Percentiles rank a stretch among this genome's conserved stretches.
Evolutionary conservation across 2,888 invertebrate species (phyloP).

Genomic region (Axea sp.): DNA sequence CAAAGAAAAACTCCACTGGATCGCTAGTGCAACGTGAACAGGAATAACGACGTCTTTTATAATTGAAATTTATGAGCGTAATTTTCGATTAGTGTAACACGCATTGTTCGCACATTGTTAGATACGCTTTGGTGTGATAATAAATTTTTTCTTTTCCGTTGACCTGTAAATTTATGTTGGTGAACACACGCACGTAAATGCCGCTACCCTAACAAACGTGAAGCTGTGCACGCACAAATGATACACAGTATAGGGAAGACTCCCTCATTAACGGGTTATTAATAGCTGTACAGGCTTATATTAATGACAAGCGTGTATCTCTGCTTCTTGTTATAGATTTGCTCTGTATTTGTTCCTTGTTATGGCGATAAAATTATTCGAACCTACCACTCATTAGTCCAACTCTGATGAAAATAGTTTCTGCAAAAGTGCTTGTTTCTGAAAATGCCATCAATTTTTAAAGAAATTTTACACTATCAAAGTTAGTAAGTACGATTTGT

Average conservation of each 20-base stretch:
- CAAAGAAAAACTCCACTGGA: conserved; percentile 11
- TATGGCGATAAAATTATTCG: conserved; percentile 12
- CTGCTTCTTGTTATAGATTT: conserved; percentile 55
- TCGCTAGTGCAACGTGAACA: conserved; percentile 1
- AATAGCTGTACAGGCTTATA: conserved; percentile 75
- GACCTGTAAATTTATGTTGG: conserved; percentile 35
- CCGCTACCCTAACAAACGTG: conserved; percentile 2
- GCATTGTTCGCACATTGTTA: conserved; percentile 31
- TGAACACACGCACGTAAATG: background rate
- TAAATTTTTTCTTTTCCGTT: conserved; percentile 35
- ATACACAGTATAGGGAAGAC: conserved; percentile 45
- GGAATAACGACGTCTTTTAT: conserved; percentile 18
- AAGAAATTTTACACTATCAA: too few relatives aligned
- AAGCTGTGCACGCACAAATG: conserved; percentile 65
- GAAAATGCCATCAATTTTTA: too few relatives aligned
- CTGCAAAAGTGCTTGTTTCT: too few relatives aligned
- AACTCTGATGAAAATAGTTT: too few relatives aligned
- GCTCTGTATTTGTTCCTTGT: conserved; percentile 48
- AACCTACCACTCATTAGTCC: conserved; percentile 3
- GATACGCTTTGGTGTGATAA: conserved; percentile 15
- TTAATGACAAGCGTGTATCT: conserved; percentile 74
- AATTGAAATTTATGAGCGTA: conserved; percentile 36
- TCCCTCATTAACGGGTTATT: conserved; percentile 78
- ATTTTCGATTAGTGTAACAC: conserved; percentile 31
- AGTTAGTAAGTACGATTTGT: too few relatives aligned